These are phyloP conservation scores for Chrysemys picta DNA, from an alignment of 2,113 vertebrate genomes.

Conservation along the genomic window DNA sequence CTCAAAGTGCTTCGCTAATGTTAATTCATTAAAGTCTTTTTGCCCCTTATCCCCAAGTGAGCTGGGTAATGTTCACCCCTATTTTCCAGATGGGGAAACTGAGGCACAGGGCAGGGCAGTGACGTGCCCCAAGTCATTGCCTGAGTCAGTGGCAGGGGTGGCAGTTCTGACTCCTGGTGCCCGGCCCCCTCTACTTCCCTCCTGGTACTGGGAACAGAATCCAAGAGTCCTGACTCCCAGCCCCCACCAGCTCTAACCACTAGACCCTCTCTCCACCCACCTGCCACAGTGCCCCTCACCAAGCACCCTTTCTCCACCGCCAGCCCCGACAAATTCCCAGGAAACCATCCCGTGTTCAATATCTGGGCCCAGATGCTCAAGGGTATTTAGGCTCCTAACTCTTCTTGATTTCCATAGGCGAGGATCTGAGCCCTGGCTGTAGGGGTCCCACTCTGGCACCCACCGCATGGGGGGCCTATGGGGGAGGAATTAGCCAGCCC, in stretches of 20 bases:
- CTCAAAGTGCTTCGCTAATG: neutral
- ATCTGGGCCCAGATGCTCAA: neutral
- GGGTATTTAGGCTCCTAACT: neutral
- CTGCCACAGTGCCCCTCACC: neutral
- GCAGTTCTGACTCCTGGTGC: neutral
- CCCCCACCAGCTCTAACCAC: neutral
- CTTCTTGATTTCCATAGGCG: neutral
- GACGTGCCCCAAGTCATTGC: neutral
- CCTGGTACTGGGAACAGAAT: neutral
- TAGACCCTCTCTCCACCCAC: neutral
- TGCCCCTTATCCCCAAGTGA: neutral
- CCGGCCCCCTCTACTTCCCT: neutral
- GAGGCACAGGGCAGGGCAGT: neutral
- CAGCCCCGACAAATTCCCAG: neutral
- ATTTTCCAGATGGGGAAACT: neutral
- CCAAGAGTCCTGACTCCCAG: neutral
- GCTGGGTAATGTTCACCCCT: neutral
- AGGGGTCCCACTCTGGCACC: neutral
- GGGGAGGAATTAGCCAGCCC: neutral
- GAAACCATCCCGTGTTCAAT: neutral
- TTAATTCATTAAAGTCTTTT: neutral
- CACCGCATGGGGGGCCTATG: too few relatives aligned
- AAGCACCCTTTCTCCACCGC: neutral
- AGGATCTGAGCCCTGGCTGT: neutral
- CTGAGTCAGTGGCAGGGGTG: neutral